Conservation (phyloP, 2,113 vertebrate species). For the Semnopithecus entellus region DNA sequence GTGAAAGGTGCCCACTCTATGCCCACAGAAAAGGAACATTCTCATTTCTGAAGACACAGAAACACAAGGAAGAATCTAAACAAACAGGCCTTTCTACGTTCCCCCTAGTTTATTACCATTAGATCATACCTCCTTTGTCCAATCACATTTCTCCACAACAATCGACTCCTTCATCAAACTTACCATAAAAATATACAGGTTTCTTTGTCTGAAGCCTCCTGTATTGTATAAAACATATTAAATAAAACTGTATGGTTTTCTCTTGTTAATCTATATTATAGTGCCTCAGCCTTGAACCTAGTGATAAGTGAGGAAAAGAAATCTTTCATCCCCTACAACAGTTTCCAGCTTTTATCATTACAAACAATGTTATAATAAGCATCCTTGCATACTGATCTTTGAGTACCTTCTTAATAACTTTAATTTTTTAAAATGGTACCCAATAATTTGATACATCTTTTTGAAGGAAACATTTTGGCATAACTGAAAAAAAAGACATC, state of each 20-base stretch:
- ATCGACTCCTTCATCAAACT: neutral
- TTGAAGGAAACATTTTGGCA: neutral
- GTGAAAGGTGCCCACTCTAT: neutral
- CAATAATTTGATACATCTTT: neutral
- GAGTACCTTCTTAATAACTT: neutral
- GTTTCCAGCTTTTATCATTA: neutral
- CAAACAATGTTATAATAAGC: neutral
- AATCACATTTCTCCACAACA: neutral
- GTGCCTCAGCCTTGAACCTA: neutral
- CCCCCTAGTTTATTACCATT: neutral
- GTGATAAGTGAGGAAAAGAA: neutral
- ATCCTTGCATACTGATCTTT: neutral
- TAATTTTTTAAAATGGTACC: neutral
- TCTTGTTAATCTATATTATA: neutral
- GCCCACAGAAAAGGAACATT: neutral
- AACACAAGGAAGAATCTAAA: neutral
- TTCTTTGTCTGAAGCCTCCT: neutral
- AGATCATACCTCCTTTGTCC: neutral
- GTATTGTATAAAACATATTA: neutral
- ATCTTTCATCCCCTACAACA: neutral
- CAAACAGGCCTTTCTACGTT: neutral
- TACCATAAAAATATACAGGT: neutral
- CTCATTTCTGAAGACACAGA: neutral
- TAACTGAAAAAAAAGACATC: neutral
- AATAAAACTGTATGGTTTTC: neutral